Evolutionary conservation across 2,888 invertebrate genomes (phyloP), one percentile per base, ranked within the genome.

Genomic region (Phoronis australis): DNA sequence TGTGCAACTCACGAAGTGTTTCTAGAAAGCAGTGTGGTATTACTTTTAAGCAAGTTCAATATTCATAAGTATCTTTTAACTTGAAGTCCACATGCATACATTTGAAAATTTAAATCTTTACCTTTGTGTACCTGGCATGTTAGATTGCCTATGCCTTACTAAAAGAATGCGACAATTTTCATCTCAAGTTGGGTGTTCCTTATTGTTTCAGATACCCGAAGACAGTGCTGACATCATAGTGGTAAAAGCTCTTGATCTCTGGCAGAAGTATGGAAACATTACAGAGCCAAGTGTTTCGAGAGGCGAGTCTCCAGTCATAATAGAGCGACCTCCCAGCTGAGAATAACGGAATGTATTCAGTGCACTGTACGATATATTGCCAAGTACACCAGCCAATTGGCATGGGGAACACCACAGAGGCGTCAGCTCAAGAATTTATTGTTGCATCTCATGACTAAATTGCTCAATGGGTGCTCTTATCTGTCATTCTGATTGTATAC

Each of bases 241-340:
- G 0, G 89, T 87, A 68, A 88, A 90, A 77, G 87, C 89, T 1
- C 87, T 91, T 4, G 90, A 90, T 65, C 80, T 87, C 60, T 90
- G 90, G 88, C 88, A 88, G 69, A 86, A 86, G 69, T 85, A 88
- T 72, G 88, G 88, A 49, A 85, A 82, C 52, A 66, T 66, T 46
- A 51, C 65, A 1, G 49, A 59, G 22, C 59, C 60, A 6, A 37
- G 22, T 18, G 20, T 39, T 20, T 51, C 57, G 12, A 64, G 65
- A 45, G 62, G 62, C 12, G 66, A 64, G 42, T 65, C 62, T 18
- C 67, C 64, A 2, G 52, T 52, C 25, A 58, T 56, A 9, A 42
- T 54, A 9, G 59, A 57, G 25, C 50, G 55, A 45, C 51, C 57
- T 9, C 63, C 60, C 6, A 51, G 54, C 12, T 59, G 52, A 51